Base-by-base conservation (phyloP, 2,797 vertebrate species). In the Amblyopsis hoosieri region DNA sequence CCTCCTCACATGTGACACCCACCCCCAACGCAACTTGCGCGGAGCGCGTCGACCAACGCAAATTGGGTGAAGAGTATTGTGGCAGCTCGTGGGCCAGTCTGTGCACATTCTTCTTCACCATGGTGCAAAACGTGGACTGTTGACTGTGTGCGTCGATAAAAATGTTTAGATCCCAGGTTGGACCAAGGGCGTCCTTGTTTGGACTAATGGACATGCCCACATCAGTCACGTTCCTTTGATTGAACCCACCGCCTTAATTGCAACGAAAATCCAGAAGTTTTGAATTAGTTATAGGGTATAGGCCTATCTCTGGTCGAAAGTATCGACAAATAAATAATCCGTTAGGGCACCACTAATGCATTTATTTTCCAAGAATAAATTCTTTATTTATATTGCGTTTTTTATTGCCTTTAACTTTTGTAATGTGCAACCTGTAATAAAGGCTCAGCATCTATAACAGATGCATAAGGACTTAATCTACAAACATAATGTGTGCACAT, bases 91-190 rank as follows among this genome's bases (percentile, higher is more conserved):
- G 95, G 85, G 71, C 83, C 62, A 93, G 92, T 1, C 2, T 95
- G 9, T 98, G 97, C 86, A 66, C 79, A 0, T 94, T 97, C 52
- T 78, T 98, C 31, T 82, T 98, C 53, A 81, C 88, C 42, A 90
- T 96, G 81, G 1, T 97, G 49, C 95, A 96, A 60, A 87, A 84
- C 12, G 87, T 86, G 0, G 91, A 91, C 1, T 98, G 96, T 76
- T 94, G 77, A 87, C 37, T 2, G 54, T 2, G 7, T 51, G 23
- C 48, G 2, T 19, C 1, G 13, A 37, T 56, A 12, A 13, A 56
- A 6, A 9, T 10, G 13, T 31, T 31, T 13, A 42, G 31, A 37
- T 42, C 29, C 29, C 8, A n/a, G 47, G n/a, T 52, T 52, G 19
- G 17, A 17, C 17, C 17, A 51, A 51, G 11, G 14, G 3, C 50